Percentiles rank a stretch among this genome's conserved stretches.
Conservation (phyloP, 1,140 invertebrate species). For the Phocides pigmalion region DNA sequence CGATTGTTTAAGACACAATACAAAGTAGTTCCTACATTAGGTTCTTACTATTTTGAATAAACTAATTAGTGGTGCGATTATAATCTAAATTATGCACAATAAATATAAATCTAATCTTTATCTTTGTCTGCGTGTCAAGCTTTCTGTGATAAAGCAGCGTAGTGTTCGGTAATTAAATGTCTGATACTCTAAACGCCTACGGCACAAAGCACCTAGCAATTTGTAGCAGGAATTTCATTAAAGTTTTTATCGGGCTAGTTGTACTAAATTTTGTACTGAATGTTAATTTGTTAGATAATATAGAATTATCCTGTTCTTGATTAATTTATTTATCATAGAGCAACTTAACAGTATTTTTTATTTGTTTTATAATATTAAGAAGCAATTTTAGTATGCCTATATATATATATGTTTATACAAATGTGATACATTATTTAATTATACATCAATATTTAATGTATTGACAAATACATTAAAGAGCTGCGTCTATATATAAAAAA, state of each 20-base stretch:
- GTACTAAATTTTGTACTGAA: conserved; percentile 26
- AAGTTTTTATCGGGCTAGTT: conserved; percentile 21
- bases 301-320: conserved; percentile 1
- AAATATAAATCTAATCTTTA: conserved; percentile 32
- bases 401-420: too few species aligned
- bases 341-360: too few species aligned
- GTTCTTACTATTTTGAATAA: conserved; percentile 21
- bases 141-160: conserved; percentile 28
- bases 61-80: conserved; percentile 16
- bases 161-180: conserved; percentile 26
- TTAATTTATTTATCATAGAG: conserved; percentile 3
- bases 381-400: too few species aligned
- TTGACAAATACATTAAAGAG: too few species aligned
- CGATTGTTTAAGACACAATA: neutral
- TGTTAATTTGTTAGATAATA: conserved; percentile 22
- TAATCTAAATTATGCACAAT: conserved; percentile 25
- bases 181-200: conserved; percentile 17
- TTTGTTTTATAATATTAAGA: too few species aligned
- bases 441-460: too few species aligned
- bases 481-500: too few species aligned
- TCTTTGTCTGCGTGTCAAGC: conserved; percentile 24
- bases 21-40: neutral
- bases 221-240: conserved; percentile 30
- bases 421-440: too few species aligned
- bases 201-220: conserved; percentile 20